phyloP scores from a whole-genome alignment of 2,113 vertebrate species.

The Capreolus pygargus region DNA sequence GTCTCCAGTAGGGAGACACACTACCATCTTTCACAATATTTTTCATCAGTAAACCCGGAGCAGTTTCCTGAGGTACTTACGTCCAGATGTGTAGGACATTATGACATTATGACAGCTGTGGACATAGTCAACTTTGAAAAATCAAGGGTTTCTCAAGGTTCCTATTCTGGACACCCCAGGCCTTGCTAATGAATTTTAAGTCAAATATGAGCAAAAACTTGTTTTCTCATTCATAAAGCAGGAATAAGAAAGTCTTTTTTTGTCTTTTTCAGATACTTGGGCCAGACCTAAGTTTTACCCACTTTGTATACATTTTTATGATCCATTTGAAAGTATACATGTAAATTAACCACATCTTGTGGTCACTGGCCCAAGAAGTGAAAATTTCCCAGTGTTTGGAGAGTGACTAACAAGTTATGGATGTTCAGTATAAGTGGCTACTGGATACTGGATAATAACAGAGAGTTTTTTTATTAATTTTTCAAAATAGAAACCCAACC shows the following conservation, averaged over 20 bases:
- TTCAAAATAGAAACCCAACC: neutral
- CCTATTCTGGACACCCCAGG: neutral
- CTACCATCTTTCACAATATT: neutral
- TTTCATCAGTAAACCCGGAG: neutral
- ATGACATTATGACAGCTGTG: neutral
- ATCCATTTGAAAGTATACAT: neutral
- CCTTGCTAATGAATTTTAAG: neutral
- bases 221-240: neutral
- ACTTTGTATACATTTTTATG: neutral
- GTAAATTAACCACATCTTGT: neutral
- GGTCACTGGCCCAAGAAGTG: neutral
- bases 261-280: neutral
- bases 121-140: neutral
- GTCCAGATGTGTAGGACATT: neutral
- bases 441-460: neutral
- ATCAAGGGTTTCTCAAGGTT: neutral
- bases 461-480: neutral
- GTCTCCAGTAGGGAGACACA: accelerated
- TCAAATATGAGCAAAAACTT: neutral
- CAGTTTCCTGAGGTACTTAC: neutral
- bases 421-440: neutral
- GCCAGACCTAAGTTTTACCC: neutral
- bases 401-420: neutral
- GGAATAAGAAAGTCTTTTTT: neutral
- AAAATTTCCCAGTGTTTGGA: neutral